Conservation (phyloP, 2,888 invertebrate genomes). For the Griposia aprilina region DNA sequence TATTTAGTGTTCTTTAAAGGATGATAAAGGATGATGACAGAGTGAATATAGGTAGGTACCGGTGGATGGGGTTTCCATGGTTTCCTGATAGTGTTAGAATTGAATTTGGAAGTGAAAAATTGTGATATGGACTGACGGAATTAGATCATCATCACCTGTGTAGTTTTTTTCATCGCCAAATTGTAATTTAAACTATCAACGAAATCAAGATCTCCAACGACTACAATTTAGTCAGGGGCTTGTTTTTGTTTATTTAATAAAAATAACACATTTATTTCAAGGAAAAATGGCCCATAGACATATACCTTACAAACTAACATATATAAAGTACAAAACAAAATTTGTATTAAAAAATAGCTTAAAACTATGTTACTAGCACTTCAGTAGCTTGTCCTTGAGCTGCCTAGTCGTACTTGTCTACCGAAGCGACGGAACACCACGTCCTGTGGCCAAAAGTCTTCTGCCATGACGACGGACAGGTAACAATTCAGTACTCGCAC, state of each 20-base stretch:
- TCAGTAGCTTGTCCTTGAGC: no score
- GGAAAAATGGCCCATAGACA: no score
- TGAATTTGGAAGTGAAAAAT: neutral
- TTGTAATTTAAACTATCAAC: neutral
- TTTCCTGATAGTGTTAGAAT: neutral
- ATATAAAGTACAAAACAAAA: no score
- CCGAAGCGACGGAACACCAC: no score
- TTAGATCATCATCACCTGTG: neutral
- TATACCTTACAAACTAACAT: no score
- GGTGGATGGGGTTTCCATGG: neutral
- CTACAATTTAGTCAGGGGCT: neutral
- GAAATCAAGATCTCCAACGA: neutral
- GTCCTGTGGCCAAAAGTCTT: no score
- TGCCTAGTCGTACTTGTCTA: no score
- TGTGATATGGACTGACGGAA: neutral
- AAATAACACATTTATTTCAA: no score
- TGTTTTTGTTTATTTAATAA: neutral
- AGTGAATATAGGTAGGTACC: neutral
- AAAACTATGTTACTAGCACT: no score
- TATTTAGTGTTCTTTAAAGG: constrained; percentile 26
- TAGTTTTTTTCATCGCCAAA: neutral
- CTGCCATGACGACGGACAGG: no score
- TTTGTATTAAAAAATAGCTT: no score
- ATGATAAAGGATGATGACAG: neutral
- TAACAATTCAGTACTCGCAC: no score